phyloP scores from a whole-genome alignment of 2,113 vertebrate species.

The Rhinoderma darwinii region DNA sequence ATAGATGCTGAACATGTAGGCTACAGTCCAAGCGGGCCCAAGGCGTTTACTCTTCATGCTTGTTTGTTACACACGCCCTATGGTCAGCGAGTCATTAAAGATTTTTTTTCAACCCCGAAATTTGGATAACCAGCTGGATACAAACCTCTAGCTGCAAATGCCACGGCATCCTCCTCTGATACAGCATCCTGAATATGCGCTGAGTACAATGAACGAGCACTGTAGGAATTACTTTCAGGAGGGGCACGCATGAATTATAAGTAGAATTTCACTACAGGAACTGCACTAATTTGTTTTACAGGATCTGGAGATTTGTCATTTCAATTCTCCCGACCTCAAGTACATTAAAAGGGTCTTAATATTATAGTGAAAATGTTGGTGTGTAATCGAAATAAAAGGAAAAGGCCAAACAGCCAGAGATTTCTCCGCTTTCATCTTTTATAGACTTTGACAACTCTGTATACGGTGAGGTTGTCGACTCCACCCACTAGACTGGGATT shows the following conservation, averaged over 20 bases:
- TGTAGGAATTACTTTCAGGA: constrained; percentile 42
- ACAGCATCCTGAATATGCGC: constrained; percentile 2
- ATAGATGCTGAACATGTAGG: background rate
- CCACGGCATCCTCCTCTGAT: background rate
- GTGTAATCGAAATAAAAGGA: background rate
- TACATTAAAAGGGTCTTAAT: constrained; percentile 13
- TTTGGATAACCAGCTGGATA: background rate
- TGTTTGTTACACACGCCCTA: background rate
- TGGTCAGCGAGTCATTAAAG: background rate
- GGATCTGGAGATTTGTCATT: constrained; percentile 34
- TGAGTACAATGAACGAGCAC: constrained; percentile 25
- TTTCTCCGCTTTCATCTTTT: background rate
- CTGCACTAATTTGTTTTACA: constrained; percentile 50
- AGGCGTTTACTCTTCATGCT: no score
- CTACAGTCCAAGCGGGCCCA: background rate
- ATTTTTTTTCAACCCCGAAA: background rate
- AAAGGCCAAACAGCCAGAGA: background rate
- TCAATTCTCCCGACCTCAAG: constrained; percentile 24
- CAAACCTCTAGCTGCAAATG: constrained; percentile 19
- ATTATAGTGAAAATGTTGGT: background rate
- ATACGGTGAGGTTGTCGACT: no score
- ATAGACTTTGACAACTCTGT: background rate
- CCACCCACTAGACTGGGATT: no score
- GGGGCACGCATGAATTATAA: constrained; percentile 45
- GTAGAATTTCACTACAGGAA: constrained; percentile 40